phyloP scores from a whole-genome alignment of 1,140 invertebrate genomes.

The Aplysia californica region DNA sequence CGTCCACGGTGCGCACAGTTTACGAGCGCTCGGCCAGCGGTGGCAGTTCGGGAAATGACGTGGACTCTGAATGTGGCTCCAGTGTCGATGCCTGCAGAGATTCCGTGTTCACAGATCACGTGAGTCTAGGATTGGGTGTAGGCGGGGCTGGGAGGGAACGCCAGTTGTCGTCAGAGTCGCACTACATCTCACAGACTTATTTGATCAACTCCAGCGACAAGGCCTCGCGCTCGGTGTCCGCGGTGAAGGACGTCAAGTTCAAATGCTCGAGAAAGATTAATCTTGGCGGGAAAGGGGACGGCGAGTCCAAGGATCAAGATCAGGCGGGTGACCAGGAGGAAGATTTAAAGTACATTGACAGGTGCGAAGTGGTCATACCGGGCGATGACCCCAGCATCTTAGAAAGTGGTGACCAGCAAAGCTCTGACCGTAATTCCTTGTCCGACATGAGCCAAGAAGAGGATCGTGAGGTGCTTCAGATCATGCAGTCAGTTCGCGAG shows the following conservation, averaged over 20 bases:
- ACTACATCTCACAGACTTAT: conserved; percentile 23
- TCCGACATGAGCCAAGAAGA: not conserved
- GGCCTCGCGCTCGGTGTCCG: conserved; percentile 2
- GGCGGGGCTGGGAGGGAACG: not conserved
- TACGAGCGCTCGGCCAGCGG: conserved; percentile 9
- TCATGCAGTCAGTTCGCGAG: conserved; percentile 4
- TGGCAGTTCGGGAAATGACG: not conserved
- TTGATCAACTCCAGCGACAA: not conserved
- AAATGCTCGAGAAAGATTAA: conserved; percentile 6
- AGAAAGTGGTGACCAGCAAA: too few relatives aligned
- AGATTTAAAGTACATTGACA: not conserved
- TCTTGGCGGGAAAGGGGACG: not conserved
- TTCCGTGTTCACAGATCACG: not conserved
- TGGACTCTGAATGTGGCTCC: not conserved
- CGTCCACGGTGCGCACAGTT: not conserved
- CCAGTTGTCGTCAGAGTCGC: not conserved
- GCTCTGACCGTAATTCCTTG: too few relatives aligned
- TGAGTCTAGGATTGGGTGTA: not conserved
- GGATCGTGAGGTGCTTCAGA: not conserved
- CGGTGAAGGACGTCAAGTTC: conserved; percentile 6
- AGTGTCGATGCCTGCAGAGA: not conserved
- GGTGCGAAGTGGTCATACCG: not conserved
- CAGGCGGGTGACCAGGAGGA: not conserved
- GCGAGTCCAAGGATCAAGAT: not conserved
- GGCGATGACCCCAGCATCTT: not conserved